Evolutionary conservation across 2,797 vertebrate species (phyloP).

Genomic region (Dryobates pubescens): DNA sequence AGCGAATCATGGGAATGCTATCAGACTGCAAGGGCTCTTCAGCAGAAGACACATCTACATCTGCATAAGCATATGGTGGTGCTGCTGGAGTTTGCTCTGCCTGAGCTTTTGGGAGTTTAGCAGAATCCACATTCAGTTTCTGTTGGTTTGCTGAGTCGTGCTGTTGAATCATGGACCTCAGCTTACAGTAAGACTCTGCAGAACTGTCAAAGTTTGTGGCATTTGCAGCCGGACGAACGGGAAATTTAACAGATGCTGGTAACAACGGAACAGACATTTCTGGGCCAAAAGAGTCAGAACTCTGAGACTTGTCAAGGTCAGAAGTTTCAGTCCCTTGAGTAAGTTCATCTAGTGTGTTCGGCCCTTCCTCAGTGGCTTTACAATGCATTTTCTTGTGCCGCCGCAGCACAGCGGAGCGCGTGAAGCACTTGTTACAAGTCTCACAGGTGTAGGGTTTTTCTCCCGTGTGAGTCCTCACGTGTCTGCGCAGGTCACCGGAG

Average conservation of each 20-base stretch:
- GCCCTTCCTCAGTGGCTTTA: slow-evolving; percentile 49
- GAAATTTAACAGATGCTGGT: slow-evolving; percentile 76
- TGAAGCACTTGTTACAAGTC: slow-evolving; percentile 91
- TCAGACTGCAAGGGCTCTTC: slow-evolving; percentile 71
- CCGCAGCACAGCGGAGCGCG: slow-evolving; percentile 91
- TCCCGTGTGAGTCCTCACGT: slow-evolving; percentile 92
- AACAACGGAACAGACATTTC: slow-evolving; percentile 68
- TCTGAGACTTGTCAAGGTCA: slow-evolving; percentile 72
- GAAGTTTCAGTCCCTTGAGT: slow-evolving; percentile 49
- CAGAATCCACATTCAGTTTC: slow-evolving; percentile 74
- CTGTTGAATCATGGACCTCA: slow-evolving; percentile 78
- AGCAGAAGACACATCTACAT: slow-evolving; percentile 22
- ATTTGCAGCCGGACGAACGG: slow-evolving; percentile 14
- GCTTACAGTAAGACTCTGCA: slow-evolving; percentile 78
- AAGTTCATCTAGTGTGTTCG: slow-evolving; percentile 2
- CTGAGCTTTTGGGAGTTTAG: slow-evolving; percentile 77
- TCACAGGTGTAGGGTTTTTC: slow-evolving; percentile 93
- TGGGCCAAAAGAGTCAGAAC: slow-evolving; percentile 73
- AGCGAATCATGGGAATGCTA: slow-evolving; percentile 65
- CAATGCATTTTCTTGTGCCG: slow-evolving; percentile 89
- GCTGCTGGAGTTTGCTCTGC: slow-evolving; percentile 66
- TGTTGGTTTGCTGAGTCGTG: slow-evolving; percentile 73
- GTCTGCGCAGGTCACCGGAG: slow-evolving; percentile 93
- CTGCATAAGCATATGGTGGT: slow-evolving; percentile 71
- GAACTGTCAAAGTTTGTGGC: slow-evolving; percentile 43